Evolutionary conservation across 2,888 invertebrate species (phyloP), one percentile per base, ranked within the genome.

Genomic region (Lapara coniferarum): DNA sequence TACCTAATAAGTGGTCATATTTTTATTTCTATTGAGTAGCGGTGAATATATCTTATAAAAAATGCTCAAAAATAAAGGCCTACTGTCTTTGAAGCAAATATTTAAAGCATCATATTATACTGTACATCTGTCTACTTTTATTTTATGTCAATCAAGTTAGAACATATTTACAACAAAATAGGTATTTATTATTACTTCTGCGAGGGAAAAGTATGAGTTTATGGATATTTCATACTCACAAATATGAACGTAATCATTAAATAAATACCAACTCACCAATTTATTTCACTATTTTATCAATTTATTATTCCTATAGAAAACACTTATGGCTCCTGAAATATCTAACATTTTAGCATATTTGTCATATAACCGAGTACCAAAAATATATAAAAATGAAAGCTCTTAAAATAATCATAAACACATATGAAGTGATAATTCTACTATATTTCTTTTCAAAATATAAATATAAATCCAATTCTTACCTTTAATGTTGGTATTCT

Each of bases 401-500:
- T 12, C 6, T 19, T 49, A 2, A 13, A 46, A 63, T 19, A 13
- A 2, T 16, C 46, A 2, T 5, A 10, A 63, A 49, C 7, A 19
- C 13, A 19, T 19, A 19, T 19, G 12, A 19, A 63, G 49, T 7
- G 5, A 49, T 2, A 10, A 6, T 2, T 6, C 5, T 12, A 10
- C 10, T 6, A 63, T 49, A 63, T 49, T 19, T 63, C 19, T 19
- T 12, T 19, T 19, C 10, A 16, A 49, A 49, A 63, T 63, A 49
- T 49, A 49, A 49, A 63, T 63, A 10, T 49, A 66, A 67, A 71
- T 69, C 66, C 67, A 71, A 69, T 71, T 75, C 80, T 78, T 77
- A 81, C 81, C 81, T 81, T 67, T 55, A 67, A 19, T 37, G 19
- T 14, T 5, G n/a, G 5, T 19, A 14, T 25, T 30, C 37, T 63